Evolutionary conservation across 2,113 vertebrate species (phyloP).

Genomic region (Melozone crissalis): DNA sequence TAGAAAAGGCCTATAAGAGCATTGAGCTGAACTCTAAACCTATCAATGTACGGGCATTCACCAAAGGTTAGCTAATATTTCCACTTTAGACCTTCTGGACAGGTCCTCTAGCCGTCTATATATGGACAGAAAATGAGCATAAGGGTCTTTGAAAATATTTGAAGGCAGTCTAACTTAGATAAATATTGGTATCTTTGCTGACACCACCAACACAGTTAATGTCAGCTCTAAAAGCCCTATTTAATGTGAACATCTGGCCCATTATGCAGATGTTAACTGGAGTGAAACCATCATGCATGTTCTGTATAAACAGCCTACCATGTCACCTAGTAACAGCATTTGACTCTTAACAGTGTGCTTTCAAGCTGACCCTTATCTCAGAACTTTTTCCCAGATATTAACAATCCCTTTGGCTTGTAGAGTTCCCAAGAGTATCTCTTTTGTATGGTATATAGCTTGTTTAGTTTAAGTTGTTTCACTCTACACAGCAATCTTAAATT

Average conservation of each 20-base stretch:
- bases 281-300: not conserved
- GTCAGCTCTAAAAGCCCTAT: not conserved
- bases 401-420: not conserved
- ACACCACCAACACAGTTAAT: not conserved
- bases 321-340: not conserved
- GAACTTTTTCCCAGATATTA: not conserved
- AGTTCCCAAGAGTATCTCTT: not conserved
- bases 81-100: not conserved
- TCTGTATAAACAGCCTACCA: not conserved
- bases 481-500: not conserved
- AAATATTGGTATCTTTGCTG: not conserved
- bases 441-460: not conserved
- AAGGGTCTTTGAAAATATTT: not conserved
- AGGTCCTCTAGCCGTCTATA: not conserved
- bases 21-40: accelerated
- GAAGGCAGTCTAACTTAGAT: not conserved
- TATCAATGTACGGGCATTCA: not conserved
- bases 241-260: slow-evolving; percentile 7
- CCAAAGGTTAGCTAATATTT: not conserved
- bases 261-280: not conserved
- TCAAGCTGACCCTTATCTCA: not conserved
- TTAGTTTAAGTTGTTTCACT: not conserved
- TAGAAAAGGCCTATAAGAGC: not conserved
- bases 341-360: not conserved
- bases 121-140: not conserved